Evolutionary conservation across 2,888 invertebrate species (phyloP).

Genomic region (Oeneis ivallda): DNA sequence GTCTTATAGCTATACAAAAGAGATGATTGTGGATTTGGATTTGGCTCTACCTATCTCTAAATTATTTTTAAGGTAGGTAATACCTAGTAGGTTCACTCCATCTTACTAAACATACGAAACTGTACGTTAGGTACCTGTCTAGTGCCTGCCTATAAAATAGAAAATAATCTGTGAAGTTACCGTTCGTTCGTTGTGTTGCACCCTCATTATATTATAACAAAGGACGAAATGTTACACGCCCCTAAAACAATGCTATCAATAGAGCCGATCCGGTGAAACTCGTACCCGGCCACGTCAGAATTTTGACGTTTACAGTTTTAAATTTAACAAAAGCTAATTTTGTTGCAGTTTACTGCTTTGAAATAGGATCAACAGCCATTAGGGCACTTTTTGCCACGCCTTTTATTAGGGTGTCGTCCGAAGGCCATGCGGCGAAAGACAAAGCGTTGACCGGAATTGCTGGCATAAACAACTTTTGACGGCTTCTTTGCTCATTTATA

Average conservation of each 20-base stretch:
- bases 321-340: slow-evolving; percentile 78
- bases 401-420: slow-evolving; percentile 81
- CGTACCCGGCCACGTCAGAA: slow-evolving; percentile 53
- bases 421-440: slow-evolving; percentile 75
- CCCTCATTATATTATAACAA: slow-evolving; percentile 52
- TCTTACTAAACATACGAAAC: no score
- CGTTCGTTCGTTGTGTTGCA: slow-evolving; percentile 38
- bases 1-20: neutral
- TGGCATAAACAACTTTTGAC: slow-evolving; percentile 77
- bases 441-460: slow-evolving; percentile 74
- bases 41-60: neutral
- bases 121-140: neutral
- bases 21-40: neutral
- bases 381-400: slow-evolving; percentile 77
- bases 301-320: slow-evolving; percentile 66
- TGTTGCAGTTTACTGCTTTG: slow-evolving; percentile 79
- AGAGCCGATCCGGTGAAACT: slow-evolving; percentile 51
- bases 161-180: slow-evolving; percentile 38
- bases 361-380: slow-evolving; percentile 78
- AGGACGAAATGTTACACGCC: slow-evolving; percentile 54
- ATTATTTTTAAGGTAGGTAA: no score
- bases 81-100: neutral
- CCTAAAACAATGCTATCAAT: slow-evolving; percentile 66
- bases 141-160: slow-evolving; percentile 20
- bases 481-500: slow-evolving; percentile 74